Conservation (phyloP, 1,140 invertebrate species). For the Drosophila sulfurigaster region DNA sequence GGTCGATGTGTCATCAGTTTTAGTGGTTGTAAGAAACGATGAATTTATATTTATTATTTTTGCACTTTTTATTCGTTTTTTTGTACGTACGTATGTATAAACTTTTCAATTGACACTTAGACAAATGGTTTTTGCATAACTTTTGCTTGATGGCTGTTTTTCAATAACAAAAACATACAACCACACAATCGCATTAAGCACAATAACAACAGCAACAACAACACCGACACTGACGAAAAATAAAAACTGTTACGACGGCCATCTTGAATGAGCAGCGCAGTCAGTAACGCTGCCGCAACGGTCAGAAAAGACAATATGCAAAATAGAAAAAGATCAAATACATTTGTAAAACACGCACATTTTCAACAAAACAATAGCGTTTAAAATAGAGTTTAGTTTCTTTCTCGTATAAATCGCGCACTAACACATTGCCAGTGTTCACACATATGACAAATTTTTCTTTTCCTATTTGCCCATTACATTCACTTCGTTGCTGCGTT, state of each 20-base stretch:
- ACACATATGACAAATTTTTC: conserved; percentile 68
- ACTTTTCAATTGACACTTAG: conserved; percentile 45
- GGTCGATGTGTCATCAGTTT: conserved; percentile 73
- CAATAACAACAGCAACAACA: conserved; percentile 51
- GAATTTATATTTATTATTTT: conserved; percentile 56
- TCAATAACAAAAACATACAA: conserved; percentile 71
- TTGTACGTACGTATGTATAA: conserved; percentile 28
- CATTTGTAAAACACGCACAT: conserved; percentile 41
- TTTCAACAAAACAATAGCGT: conserved; percentile 34
- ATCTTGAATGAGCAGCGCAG: conserved; percentile 75
- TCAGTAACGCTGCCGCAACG: conserved; percentile 35
- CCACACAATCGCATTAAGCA: conserved; percentile 42
- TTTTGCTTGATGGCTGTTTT: conserved; percentile 64
- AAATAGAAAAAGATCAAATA: conserved; percentile 60
- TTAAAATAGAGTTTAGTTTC: conserved; percentile 40
- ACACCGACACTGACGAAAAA: conserved; percentile 69
- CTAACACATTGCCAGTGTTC: conserved; percentile 53
- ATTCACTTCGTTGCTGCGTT: conserved; percentile 43
- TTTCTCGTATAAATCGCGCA: conserved; percentile 60
- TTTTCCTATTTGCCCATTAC: conserved; percentile 52
- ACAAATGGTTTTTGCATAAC: conserved; percentile 67
- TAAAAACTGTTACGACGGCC: conserved; percentile 80
- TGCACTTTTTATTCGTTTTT: conserved; percentile 33
- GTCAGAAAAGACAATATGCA: conserved; percentile 61
- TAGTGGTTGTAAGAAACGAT: conserved; percentile 65